Percentiles rank a stretch among this genome's conserved stretches.
Evolutionary conservation across 2,113 vertebrate species (phyloP).

Genomic region (Poicephalus gulielmi): DNA sequence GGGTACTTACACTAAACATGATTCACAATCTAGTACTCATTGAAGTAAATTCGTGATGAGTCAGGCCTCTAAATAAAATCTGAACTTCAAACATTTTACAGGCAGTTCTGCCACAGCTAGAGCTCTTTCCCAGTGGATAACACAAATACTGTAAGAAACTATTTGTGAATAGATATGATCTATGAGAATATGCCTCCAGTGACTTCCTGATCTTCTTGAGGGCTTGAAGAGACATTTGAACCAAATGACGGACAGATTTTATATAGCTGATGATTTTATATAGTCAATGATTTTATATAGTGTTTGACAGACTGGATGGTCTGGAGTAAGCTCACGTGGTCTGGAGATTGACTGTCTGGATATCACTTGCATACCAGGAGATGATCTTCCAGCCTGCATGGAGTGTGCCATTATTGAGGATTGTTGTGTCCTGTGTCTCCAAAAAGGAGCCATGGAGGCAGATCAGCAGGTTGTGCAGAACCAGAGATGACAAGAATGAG

Average conservation of each 20-base stretch:
- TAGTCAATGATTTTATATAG: neutral
- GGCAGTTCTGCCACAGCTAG: neutral
- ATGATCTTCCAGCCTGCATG: neutral
- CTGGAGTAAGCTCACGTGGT: rapidly evolving
- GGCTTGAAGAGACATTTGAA: neutral
- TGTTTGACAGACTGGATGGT: neutral
- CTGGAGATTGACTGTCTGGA: neutral
- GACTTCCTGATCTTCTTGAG: neutral
- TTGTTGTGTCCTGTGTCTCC: neutral
- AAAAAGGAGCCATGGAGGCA: neutral
- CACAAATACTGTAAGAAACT: neutral
- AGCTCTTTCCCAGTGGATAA: neutral
- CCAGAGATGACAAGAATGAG: neutral
- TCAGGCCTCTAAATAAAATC: neutral
- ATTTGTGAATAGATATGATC: neutral
- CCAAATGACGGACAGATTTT: neutral
- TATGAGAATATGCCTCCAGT: neutral
- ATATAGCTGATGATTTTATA: neutral
- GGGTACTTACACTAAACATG: neutral
- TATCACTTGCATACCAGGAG: neutral
- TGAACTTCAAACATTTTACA: neutral
- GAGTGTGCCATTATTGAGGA: neutral
- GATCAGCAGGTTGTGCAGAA: neutral
- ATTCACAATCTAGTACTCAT: neutral
- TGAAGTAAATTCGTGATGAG: neutral